Base-by-base conservation (phyloP, 2,888 invertebrate genomes). In the Volucella bombylans region DNA sequence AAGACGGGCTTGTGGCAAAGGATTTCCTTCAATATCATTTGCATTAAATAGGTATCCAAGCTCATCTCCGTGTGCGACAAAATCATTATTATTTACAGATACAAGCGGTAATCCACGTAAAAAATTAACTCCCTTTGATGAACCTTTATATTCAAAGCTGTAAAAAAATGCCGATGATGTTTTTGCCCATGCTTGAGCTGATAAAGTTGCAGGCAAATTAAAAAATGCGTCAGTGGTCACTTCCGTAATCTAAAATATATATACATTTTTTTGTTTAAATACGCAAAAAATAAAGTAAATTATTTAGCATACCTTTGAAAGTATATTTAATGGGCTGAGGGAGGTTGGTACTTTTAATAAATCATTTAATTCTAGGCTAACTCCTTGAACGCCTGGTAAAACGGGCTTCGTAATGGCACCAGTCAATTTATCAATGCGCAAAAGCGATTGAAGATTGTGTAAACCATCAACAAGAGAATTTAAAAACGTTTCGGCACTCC, bases 171-270 rank as follows among this genome's bases (percentile, higher is more conserved):
- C 93, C 0, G 94, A 93, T 0, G 94, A 93, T 1, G 92, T 92
- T 59, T 92, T 91, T 80, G 94, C 94, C 96, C 96, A 96, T n/a
- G 94, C 92, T 85, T 94, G 92, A 0, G 94, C 94, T 6, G 95
- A 95, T 62, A 95, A 91, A 89, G 95, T 95, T 1, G 95, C 95
- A 1, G 96, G 96, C 67, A 95, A 93, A 89, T 96, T 96, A 89
- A 96, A 96, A 15, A 96, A 90, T 0, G 95, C 95, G 89, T 96
- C 96, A 31, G 94, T 95, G 93, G 91, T 92, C 11, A 90, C 88
- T 65, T 91, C 90, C 1, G 90, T 88, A 4, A 92, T 72, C 89
- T 90, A 49, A 0, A 59, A 69, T 23, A 23, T 23, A 23, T 23
- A 43, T 15, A 45, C n/a, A 41, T 45, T 55, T 15, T 9, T 45